Conservation (phyloP, 2,888 invertebrate species). For the Diloba caeruleocephala region DNA sequence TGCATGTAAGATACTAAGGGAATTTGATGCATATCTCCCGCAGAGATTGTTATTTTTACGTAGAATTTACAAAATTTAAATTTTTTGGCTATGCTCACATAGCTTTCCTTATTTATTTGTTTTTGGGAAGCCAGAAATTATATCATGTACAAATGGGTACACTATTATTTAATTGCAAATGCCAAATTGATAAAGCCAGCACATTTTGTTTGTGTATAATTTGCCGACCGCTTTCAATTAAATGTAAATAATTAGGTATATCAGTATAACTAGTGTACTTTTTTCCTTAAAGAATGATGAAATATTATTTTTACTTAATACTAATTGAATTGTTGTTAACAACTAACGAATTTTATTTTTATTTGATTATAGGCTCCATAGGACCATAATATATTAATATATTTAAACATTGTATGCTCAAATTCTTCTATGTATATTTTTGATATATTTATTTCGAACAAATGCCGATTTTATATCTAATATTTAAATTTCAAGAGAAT, state of each 20-base stretch:
- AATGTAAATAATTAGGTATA: conserved; percentile 2
- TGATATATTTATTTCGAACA: conserved; percentile 54
- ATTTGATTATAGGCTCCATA: conserved; percentile 12
- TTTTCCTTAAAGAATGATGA: conserved; percentile 27
- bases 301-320: conserved; percentile 26
- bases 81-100: conserved; percentile 2
- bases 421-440: conserved; percentile 57
- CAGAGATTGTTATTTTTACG: conserved; percentile 5
- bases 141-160: neutral
- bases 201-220: conserved; percentile 4
- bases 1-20: too few relatives aligned
- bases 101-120: neutral
- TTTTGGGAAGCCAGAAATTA: neutral
- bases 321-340: conserved; percentile 1
- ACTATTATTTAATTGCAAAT: conserved; percentile 1
- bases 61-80: conserved; percentile 1
- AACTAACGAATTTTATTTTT: neutral
- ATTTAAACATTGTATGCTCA: conserved; percentile 49
- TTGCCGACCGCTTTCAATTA: neutral
- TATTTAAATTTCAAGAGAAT: conserved; percentile 34
- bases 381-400: conserved; percentile 36
- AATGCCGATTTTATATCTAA: conserved; percentile 41
- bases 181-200: conserved; percentile 3
- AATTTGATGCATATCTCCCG: neutral
- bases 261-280: too few relatives aligned